phyloP scores from a whole-genome alignment of 2,797 vertebrate genomes.

The Ctenochaetus hawaiiensis region DNA sequence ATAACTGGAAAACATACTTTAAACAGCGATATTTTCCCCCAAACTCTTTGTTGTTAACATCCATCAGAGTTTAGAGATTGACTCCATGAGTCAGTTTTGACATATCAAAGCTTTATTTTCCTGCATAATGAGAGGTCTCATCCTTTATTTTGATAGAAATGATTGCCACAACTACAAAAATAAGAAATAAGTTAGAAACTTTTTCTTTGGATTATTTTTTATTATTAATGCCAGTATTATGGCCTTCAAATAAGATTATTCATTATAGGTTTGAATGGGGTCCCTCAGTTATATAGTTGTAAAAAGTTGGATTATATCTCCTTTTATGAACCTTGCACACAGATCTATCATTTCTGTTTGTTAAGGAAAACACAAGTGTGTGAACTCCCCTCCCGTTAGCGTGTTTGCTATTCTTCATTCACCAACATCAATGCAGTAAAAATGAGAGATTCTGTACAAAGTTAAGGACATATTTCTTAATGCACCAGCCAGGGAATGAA shows the following conservation, averaged over 20 bases:
- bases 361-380: too few species aligned
- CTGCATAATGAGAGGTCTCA: not conserved
- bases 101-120: not conserved
- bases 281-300: not conserved
- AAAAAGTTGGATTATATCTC: too few species aligned
- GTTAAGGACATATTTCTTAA: constrained; percentile 29
- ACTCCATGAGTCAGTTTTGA: not conserved
- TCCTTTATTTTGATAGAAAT: not conserved
- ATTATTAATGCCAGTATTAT: not conserved
- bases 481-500: constrained; percentile 19
- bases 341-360: too few species aligned
- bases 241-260: not conserved
- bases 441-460: constrained; percentile 6
- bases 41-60: too few species aligned
- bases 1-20: not conserved
- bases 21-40: not conserved
- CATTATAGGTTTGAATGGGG: not conserved
- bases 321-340: too few species aligned
- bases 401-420: constrained; percentile 4
- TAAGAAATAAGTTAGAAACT: not conserved
- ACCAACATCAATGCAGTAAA: not conserved
- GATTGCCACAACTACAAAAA: not conserved
- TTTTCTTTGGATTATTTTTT: not conserved
- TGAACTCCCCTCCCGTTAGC: too few species aligned
- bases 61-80: not conserved